phyloP scores from a whole-genome alignment of 2,888 invertebrate genomes.

The Euplexia lucipara region DNA sequence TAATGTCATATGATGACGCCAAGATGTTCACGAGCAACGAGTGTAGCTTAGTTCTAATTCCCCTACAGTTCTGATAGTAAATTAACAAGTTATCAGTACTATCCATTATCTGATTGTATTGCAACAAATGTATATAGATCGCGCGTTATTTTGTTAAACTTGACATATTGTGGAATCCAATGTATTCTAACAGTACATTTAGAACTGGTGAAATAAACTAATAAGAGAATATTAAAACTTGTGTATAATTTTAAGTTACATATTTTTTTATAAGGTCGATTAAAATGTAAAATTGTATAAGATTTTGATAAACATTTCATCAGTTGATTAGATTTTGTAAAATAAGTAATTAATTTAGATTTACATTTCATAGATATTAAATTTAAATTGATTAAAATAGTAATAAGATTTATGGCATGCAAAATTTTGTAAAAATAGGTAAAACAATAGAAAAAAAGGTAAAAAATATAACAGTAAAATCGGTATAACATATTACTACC shows the following conservation, averaged over 20 bases:
- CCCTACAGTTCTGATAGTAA: slow-evolving; percentile 13
- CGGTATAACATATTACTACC: not conserved
- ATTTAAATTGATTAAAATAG: not conserved
- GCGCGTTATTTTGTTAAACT: not conserved
- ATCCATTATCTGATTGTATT: not conserved
- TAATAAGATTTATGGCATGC: not conserved
- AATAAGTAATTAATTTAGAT: not conserved
- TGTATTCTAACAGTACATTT: not conserved
- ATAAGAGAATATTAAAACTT: not conserved
- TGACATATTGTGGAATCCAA: not conserved
- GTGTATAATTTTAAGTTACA: not conserved
- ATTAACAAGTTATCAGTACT: not conserved
- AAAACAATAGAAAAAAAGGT: not conserved
- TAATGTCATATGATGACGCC: not conserved
- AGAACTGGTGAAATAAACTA: not conserved
- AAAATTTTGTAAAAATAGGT: slow-evolving; percentile 4
- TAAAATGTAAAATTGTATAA: not conserved
- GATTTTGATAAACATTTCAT: not conserved
- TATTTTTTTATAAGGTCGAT: not conserved
- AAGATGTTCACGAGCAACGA: not conserved
- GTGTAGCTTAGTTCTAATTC: slow-evolving; percentile 6
- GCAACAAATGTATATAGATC: slow-evolving; percentile 1
- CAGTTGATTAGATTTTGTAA: not conserved
- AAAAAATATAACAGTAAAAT: not conserved
- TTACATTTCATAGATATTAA: not conserved